Conservation (phyloP, 2,888 invertebrate genomes). For the Drosophila affinis region DNA sequence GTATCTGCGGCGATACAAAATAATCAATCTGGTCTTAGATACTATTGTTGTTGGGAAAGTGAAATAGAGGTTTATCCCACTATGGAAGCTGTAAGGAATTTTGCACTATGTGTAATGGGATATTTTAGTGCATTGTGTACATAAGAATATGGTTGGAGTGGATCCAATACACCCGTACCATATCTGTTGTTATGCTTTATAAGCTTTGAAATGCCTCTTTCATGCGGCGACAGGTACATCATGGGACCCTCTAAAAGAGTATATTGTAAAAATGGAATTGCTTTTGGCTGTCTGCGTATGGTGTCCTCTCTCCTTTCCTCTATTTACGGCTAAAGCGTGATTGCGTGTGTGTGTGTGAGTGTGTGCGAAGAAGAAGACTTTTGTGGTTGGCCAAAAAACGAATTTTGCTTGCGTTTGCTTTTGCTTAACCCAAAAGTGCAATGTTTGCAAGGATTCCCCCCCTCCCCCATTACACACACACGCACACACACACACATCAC, state of each 20-base stretch:
- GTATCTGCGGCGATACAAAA: too few relatives aligned
- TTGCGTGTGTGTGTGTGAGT: conserved; percentile 1
- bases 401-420: conserved; percentile 34
- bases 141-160: background rate
- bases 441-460: conserved; percentile 45
- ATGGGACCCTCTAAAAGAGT: background rate
- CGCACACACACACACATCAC: background rate
- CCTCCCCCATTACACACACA: background rate
- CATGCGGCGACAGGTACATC: background rate
- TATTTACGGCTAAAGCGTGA: background rate
- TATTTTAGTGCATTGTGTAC: background rate
- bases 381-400: conserved; percentile 44
- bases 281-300: conserved; percentile 43
- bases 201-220: background rate
- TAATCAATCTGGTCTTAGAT: too few relatives aligned
- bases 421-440: conserved; percentile 52
- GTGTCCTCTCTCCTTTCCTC: background rate
- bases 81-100: background rate
- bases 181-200: background rate
- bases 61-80: too few relatives aligned
- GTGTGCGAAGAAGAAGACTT: conserved; percentile 29
- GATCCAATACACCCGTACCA: background rate
- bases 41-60: too few relatives aligned
- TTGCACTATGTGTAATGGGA: background rate
- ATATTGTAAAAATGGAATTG: conserved; percentile 55